Conservation (phyloP, 2,888 invertebrate genomes). For the Ernsta delagoae region DNA sequence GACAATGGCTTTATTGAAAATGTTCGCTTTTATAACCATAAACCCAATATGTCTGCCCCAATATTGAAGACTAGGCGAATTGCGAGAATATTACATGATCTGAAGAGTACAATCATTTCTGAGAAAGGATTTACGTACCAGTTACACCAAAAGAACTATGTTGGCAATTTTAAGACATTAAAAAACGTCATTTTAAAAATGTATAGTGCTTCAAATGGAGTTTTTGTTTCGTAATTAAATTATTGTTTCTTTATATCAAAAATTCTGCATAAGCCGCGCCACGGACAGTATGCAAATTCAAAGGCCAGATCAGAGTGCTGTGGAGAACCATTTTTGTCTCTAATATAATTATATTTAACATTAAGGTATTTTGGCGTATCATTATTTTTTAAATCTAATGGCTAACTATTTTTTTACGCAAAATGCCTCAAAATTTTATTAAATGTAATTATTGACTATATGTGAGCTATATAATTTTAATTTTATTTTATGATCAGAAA, state of each 20-base stretch:
- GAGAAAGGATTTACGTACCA: too few relatives aligned
- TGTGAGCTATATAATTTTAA: too few relatives aligned
- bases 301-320: not conserved
- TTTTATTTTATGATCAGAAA: too few relatives aligned
- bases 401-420: constrained; percentile 41
- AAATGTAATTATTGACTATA: too few relatives aligned
- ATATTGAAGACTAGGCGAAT: constrained; percentile 47
- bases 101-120: constrained; percentile 1
- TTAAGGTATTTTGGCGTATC: constrained; percentile 16
- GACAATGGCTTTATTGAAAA: constrained; percentile 63
- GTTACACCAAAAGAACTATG: too few relatives aligned
- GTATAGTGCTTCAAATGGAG: constrained; percentile 29
- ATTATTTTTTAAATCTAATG: constrained; percentile 27
- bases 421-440: constrained; percentile 54
- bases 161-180: too few relatives aligned
- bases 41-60: constrained; percentile 70
- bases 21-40: constrained; percentile 53
- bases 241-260: not conserved
- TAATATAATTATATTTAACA: constrained; percentile 10
- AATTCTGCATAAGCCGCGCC: constrained; percentile 7
- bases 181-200: constrained; percentile 34
- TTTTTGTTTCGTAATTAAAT: constrained; percentile 14
- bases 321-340: constrained; percentile 4
- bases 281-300: not conserved
- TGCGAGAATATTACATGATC: constrained; percentile 46